Evolutionary conservation across 2,797 vertebrate genomes (phyloP), one percentile per base, ranked within the genome.

Genomic region (Tenualosa ilisha): DNA sequence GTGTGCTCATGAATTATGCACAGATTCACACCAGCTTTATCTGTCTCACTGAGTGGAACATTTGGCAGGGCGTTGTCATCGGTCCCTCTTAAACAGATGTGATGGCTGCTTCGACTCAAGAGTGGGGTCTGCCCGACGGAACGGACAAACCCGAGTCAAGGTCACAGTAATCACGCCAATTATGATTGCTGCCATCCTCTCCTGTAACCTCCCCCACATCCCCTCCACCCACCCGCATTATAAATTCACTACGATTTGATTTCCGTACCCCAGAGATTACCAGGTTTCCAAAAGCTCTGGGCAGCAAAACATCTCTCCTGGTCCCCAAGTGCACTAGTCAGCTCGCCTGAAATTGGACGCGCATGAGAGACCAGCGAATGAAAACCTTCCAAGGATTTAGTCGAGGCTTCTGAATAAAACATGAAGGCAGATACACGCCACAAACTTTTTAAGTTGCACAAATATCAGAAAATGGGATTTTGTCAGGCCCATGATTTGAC

Each of bases 271-370:
- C 79, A 84, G 91, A 90, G 92, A 89, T 88, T 92, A 91, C 89
- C 84, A 83, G 86, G 87, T 91, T 89, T 88, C 83, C 85, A 86
- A 87, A 88, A 91, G 85, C 88, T 86, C 87, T 83, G 85, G 89
- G 87, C 86, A 90, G 88, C 87, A 86, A 86, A 91, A 87, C 84
- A 85, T 88, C 84, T 89, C 82, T 81, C 86, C 81, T 56, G 88
- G 88, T 86, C 87, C 82, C 83, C 59, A 87, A 89, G 90, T 88
- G 87, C 87, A 59, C 75, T 68, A 91, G 91, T 91, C 89, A 91
- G 88, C 89, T 88, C 31, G 50, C 90, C 92, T 91, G 92, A 91
- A 92, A 92, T 90, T 89, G 89, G 90, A 92, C 85, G 81, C 90
- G 88, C 91, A 88, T 90, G 89, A 89, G 90, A 89, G 89, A 92